Base-by-base conservation (phyloP, 2,888 invertebrate species). In the Marasmarcha lunaedactyla region DNA sequence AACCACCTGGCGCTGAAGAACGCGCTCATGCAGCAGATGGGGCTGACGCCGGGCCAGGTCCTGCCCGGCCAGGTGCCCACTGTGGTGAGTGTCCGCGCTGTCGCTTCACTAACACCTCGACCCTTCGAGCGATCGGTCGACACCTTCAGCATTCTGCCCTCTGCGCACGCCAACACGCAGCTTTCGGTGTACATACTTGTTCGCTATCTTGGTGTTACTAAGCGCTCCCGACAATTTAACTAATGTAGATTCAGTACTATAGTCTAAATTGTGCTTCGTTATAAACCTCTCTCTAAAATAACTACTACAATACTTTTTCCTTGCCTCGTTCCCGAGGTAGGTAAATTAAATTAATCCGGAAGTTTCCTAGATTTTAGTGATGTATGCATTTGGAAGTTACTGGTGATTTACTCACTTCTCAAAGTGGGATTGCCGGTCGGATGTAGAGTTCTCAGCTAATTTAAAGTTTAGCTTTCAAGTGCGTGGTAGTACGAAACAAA, bases 1-100 rank as follows among this genome's bases (percentile, higher is more conserved):
- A 98, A 99, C 89, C 98, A 99, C 87, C 89, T 99, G 86, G 98
- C 98, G 68, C 87, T 99, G 83, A 98, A 98, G 87, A 98, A 98
- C 87, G 96, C 95, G 61, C 88, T 96, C 67, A 94, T 96, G 92
- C 95, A 95, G 87, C 95, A 96, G 86, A 94, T 96, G 95, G 94
- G 94, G 65, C 89, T 95, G 63, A 89, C 93, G 68, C 94, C 95
- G 54, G 94, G 95, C 72, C 95, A 95, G 86, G 90, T 95, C 66
- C 89, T 95, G 74, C 93, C 95, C 79, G 94, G 95, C 78, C 95
- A 95, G 88, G 92, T 95, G 74, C 94, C 93, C 73, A 70, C 93
- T 70, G 94, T 95, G 90, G 95, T 95, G 86, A 92, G 95, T 89
- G 48, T 45, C 40, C 20, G 20, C 3, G 20, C 7, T 20, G 20